Base-by-base conservation (phyloP, 64 coral and sea anemone genomes). In the Acropora tenuis region DNA sequence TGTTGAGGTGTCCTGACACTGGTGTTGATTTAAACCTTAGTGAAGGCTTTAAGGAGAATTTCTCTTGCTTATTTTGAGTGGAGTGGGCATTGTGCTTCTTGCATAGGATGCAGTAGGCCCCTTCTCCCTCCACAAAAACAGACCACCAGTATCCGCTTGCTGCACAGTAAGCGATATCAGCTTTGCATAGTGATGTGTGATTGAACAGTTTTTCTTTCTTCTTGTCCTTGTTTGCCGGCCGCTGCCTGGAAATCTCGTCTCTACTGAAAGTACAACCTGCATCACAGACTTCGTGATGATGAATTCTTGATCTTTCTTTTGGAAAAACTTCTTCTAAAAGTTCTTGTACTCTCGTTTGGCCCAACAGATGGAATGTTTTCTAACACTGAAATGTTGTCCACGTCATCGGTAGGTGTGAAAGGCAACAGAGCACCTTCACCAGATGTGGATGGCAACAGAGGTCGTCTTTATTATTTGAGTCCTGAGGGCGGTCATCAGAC, bases 151-250 rank as follows among this genome's bases (percentile, higher is more conserved):
- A 72, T 86, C 83, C 65, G 20, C 83, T 72, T 72, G 65, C 43
- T 69, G 61, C 8, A 67, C 46, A 45, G 65, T 73, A 73, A 50
- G 84, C 18, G 15, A 74, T 75, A 16, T 73, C 19, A 40, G 44
- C 47, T 16, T 87, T 87, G 41, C 45, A 86, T 5, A 87, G 41
- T 45, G 67, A 87, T 50, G 84, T 45, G 50, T 74, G 68, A 30
- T 74, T 87, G 16, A 87, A 87, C 45, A 86, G 42, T 46, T 86
- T 69, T 86, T 86, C 82, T 71, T 86, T 86, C 61, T 86, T 86
- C 48, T 86, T 71, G 68, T 69, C 63, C 59, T 46, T 86, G 80
- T 63, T 83, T 47, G 43, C 49, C 77, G 20, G 48, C 9, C 5
- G 15, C 50, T 57, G 48, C 48, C 50, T 8, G 77, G 77, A 57